Evolutionary conservation across 37 sponge, comb jelly and placozoan genomes (phyloP).

Genomic region (Cladorhizidae sp.): DNA sequence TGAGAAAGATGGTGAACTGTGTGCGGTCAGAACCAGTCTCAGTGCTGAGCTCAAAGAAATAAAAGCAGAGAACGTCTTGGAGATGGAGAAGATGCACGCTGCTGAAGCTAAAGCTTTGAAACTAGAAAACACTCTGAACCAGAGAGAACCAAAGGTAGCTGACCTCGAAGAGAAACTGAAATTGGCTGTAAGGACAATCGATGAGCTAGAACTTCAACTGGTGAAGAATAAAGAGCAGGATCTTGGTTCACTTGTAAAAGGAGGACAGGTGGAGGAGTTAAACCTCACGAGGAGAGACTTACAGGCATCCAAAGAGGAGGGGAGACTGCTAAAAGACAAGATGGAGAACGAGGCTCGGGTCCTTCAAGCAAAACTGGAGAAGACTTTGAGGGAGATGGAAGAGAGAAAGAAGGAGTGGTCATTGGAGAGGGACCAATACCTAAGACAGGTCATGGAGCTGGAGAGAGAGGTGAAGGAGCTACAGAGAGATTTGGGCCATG

Average conservation of each 20-base stretch:
- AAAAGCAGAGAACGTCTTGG: background rate
- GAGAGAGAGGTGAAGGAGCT: slow-evolving; percentile 50
- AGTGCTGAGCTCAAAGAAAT: background rate
- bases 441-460: slow-evolving; percentile 50
- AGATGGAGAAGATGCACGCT: slow-evolving; percentile 1
- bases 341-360: background rate
- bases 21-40: background rate
- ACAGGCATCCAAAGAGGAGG: background rate
- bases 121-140: background rate
- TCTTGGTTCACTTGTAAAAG: background rate
- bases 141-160: background rate
- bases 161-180: slow-evolving; percentile 3
- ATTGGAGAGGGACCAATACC: slow-evolving; percentile 16
- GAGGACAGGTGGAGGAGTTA: background rate
- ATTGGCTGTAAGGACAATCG: background rate
- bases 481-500: slow-evolving; percentile 7
- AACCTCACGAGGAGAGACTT: background rate
- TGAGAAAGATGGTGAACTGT: background rate
- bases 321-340: background rate
- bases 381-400: background rate
- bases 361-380: background rate
- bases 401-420: background rate
- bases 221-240: background rate
- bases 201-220: background rate
- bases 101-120: background rate